phyloP scores from a whole-genome alignment of 1,140 invertebrate species.

The Zeugodacus cucurbitae region DNA sequence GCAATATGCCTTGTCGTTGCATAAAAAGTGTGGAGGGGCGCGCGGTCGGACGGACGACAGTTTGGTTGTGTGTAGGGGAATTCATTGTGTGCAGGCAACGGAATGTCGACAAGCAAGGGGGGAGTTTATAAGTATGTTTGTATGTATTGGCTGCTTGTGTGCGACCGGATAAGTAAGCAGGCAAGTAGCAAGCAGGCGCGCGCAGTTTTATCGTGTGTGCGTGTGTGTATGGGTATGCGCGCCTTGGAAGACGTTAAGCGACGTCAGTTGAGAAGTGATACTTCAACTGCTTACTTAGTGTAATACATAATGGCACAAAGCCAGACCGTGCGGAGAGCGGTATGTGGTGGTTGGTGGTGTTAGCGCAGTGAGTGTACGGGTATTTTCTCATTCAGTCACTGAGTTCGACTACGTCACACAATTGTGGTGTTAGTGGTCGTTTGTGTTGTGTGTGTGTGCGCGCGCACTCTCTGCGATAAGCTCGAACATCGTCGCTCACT shows the following conservation, averaged over 20 bases:
- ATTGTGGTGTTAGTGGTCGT: background rate
- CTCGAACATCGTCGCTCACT: conserved; percentile 24
- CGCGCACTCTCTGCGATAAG: conserved; percentile 47
- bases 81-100: conserved; percentile 16
- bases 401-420: background rate
- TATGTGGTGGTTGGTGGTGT: background rate
- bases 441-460: background rate
- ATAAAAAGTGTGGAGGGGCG: background rate
- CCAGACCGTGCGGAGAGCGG: background rate
- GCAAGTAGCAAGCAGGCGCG: background rate
- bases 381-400: conserved; percentile 52
- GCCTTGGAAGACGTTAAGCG: conserved; percentile 17
- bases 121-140: background rate
- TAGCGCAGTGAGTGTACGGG: background rate
- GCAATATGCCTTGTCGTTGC: conserved; percentile 16
- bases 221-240: background rate
- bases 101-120: background rate
- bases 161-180: background rate
- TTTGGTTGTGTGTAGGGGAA: background rate
- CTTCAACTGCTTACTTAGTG: conserved; percentile 28
- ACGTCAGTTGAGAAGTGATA: conserved; percentile 32
- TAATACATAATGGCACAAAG: background rate
- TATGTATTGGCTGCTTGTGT: background rate
- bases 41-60: background rate
- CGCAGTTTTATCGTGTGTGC: background rate